phyloP scores from a whole-genome alignment of 2,888 invertebrate species.

The Phania funesta region DNA sequence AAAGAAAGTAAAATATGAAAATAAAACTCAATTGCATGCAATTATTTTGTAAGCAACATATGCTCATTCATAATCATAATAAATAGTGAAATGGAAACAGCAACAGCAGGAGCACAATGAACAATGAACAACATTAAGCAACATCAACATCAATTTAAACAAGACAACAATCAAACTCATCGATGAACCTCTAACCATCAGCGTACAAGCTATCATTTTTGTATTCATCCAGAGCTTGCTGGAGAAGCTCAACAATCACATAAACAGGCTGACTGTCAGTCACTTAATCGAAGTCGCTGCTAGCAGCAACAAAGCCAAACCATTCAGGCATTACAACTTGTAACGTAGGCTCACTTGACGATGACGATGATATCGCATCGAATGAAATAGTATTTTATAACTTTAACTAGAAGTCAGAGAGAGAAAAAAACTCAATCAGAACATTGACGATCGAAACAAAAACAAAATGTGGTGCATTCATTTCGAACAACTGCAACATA shows the following conservation, averaged over 20 bases:
- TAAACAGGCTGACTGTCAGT: not conserved
- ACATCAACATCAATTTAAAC: conserved; percentile 43
- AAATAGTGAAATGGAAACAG: conserved; percentile 47
- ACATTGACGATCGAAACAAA: conserved; percentile 38
- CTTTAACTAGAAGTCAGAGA: not conserved
- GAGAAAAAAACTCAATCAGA: conserved; percentile 32
- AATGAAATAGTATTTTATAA: conserved; percentile 29
- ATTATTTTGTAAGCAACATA: conserved; percentile 63
- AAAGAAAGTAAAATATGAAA: conserved; percentile 45
- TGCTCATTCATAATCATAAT: conserved; percentile 66
- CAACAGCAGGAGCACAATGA: conserved; percentile 35
- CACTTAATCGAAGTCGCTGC: conserved; percentile 41
- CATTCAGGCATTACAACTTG: conserved; percentile 33
- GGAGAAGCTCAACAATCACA: not conserved
- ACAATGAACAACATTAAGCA: no score
- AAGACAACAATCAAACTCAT: conserved; percentile 58
- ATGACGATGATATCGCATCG: conserved; percentile 21
- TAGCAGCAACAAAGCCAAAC: conserved; percentile 27
- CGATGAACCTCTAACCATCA: conserved; percentile 42
- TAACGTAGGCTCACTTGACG: not conserved
- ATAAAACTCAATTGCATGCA: conserved; percentile 35
- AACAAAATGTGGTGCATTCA: conserved; percentile 49
- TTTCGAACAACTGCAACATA: conserved; percentile 32
- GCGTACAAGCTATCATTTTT: conserved; percentile 22
- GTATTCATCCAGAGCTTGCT: conserved; percentile 14